Percentiles rank a stretch among this genome's conserved stretches.
Conservation (phyloP, 92 coral and sea anemone genomes). For the Actinernus sp. region DNA sequence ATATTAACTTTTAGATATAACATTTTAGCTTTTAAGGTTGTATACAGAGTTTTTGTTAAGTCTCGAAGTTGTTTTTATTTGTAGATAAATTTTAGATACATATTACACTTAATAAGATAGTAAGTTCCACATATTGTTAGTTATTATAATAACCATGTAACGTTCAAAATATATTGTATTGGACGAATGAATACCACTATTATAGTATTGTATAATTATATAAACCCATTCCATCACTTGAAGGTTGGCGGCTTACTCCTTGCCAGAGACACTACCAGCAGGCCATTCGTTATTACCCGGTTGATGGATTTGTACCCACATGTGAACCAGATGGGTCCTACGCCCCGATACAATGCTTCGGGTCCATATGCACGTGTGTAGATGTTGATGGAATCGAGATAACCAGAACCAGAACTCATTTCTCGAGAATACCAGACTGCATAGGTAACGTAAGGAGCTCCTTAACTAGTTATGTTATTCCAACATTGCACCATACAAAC, state of each 20-base stretch:
- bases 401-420: conserved; percentile 73
- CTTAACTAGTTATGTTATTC: no score
- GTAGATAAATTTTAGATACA: no score
- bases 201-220: not conserved
- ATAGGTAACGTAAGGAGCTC: conserved; percentile 35
- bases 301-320: conserved; percentile 68
- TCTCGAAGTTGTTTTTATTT: no score
- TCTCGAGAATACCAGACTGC: conserved; percentile 83
- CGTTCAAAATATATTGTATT: no score
- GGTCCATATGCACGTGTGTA: conserved; percentile 80
- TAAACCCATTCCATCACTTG: not conserved
- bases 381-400: conserved; percentile 84
- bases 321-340: conserved; percentile 84
- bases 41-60: no score
- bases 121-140: no score
- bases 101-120: no score
- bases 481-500: no score
- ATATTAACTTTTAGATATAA: no score
- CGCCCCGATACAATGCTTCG: conserved; percentile 83
- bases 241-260: conserved; percentile 73
- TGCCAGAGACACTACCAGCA: conserved; percentile 84
- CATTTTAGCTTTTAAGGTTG: no score
- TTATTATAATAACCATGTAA: no score
- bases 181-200: no score
- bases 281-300: conserved; percentile 52